A percentile compares a stretch with the other conserved stretches of the same genome.
Evolutionary conservation across 2,888 invertebrate genomes (phyloP).

Genomic region (Xylocampa areola): DNA sequence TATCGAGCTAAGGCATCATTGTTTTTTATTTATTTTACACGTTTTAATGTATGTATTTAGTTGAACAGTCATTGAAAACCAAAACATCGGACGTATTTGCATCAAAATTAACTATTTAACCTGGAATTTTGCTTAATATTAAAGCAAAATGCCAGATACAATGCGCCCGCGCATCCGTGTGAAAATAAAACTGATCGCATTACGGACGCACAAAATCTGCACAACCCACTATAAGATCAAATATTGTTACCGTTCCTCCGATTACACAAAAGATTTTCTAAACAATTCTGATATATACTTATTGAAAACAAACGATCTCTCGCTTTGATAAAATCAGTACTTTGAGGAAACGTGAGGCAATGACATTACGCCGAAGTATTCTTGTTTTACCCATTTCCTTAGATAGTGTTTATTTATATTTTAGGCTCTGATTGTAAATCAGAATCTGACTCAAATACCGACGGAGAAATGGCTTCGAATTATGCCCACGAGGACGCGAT

Average conservation of each 20-base stretch:
- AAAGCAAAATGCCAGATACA: no score
- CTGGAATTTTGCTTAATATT: no score
- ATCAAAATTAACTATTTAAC: no score
- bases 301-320: conserved; percentile 3
- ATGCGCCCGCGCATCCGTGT: no score
- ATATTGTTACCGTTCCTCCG: conserved; percentile 34
- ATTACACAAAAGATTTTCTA: conserved; percentile 29
- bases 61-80: no score
- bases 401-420: conserved; percentile 20
- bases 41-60: no score
- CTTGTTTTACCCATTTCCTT: background rate
- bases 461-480: conserved; percentile 71
- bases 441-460: conserved; percentile 76
- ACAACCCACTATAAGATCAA: no score
- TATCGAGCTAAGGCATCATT: no score
- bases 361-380: conserved; percentile 3
- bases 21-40: no score
- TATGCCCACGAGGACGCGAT: conserved; percentile 77
- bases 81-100: no score
- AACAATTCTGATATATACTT: conserved; percentile 28
- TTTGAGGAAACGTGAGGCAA: background rate
- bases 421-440: conserved; percentile 74
- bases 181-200: no score
- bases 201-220: no score
- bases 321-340: conserved; percentile 5